Evolutionary conservation across 2,113 vertebrate genomes (phyloP), one percentile per base, ranked within the genome.

Genomic region (Tenebrosternarchus preto): DNA sequence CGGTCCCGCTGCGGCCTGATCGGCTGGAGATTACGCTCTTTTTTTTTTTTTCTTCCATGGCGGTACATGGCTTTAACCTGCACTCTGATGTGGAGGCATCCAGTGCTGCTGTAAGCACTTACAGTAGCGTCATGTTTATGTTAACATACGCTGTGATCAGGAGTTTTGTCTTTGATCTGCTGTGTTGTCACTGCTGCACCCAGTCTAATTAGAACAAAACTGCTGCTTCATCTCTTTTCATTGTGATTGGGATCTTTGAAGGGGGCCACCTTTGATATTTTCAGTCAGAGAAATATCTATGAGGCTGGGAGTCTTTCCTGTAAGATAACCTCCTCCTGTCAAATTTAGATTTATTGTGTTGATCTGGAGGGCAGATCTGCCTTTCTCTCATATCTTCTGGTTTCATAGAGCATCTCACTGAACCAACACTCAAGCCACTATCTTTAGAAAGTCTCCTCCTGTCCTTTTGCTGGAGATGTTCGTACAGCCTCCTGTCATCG

Each of bases 301-400:
- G 22, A 24, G 16, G 16, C 46, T 55, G 46, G 55, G 46, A 20
- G 46, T 55, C 46, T 25, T 17, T 19, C 43, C 24, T 71, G 43
- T 19, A 19, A 25, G 69, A 43, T 50, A 46, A 17, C 43, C 24
- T 6, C 43, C 24, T 6, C 12, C 31, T 2, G 55, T 68, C 22
- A 78, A 29, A 71, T 68, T 20, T 64, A 69, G 57, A 55, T 73
- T 71, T 61, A 79, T 61, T 56, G 46, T 68, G 46, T 77, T 36
- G 29, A 69, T 27, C 31, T n/a, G 15, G 20, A 11, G 16, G 39
- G n/a, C 8, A 20, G 17, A 20, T 11, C 22, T 20, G 50, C 70
- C 50, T 78, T 61, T 53, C 25, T 64, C 31, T 78, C 36, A 60
- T 78, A 78, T 71, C 56, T 73, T 64, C 77, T 72, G 56, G 72